A percentile compares a stretch with the other conserved stretches of the same genome.
phyloP scores from a whole-genome alignment of 1,140 invertebrate species.

The Bathynomus jamesi region DNA sequence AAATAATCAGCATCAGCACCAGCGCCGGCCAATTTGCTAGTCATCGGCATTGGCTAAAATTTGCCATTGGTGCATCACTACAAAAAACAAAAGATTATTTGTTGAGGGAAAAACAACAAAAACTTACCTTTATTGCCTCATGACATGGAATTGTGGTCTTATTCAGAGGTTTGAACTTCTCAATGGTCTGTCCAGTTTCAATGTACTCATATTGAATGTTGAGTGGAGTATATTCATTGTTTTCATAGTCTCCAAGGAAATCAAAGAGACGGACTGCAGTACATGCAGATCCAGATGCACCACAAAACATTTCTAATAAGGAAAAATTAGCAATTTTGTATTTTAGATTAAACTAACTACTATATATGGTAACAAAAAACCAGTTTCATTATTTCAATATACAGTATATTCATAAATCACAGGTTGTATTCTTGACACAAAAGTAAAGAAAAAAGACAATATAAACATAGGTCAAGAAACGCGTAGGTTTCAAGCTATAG shows the following conservation, averaged over 20 bases:
- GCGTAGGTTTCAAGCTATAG: no score
- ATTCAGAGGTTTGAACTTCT: constrained; percentile 24
- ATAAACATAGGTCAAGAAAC: no score
- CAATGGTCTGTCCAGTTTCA: constrained; percentile 12
- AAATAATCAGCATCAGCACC: no score
- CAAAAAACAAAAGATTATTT: no score
- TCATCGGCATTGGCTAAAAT: no score
- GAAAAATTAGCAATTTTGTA: not conserved
- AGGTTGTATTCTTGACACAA: no score
- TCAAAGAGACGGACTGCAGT: constrained; percentile 29
- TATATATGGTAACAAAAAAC: not conserved
- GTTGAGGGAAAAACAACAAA: not conserved
- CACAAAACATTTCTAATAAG: constrained; percentile 30
- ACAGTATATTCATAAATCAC: no score
- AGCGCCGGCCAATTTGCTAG: no score
- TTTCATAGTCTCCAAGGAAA: constrained; percentile 24
- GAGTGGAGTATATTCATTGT: constrained; percentile 28
- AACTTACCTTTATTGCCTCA: constrained; percentile 10
- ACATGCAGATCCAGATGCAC: constrained; percentile 30
- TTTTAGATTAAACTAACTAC: not conserved
- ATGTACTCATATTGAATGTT: constrained; percentile 33
- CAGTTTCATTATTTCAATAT: not conserved
- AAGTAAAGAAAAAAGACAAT: no score
- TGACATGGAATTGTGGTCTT: constrained; percentile 29
- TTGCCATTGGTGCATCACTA: no score